A percentile compares a stretch with the other conserved stretches of the same genome.
Conservation (phyloP, 2,797 vertebrate genomes). For the Acrocephalus scirpaceus region DNA sequence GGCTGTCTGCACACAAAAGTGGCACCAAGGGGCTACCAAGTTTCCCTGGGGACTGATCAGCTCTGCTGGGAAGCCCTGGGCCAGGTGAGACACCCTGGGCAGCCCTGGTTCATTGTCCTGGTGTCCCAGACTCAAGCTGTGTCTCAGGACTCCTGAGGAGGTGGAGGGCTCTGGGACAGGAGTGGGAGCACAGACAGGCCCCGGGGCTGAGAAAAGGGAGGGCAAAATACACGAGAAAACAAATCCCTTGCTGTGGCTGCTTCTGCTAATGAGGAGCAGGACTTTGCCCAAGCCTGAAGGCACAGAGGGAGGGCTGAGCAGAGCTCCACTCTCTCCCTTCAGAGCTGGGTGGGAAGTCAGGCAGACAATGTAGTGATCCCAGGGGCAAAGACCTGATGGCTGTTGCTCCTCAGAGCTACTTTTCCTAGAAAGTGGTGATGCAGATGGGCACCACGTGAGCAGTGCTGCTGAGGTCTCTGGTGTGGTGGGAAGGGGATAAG, state of each 20-base stretch:
- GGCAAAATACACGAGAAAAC: background rate
- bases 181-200: background rate
- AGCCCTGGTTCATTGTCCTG: fast-evolving
- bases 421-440: background rate
- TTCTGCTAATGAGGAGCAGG: constrained; percentile 20
- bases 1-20: background rate
- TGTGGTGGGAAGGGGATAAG: too few relatives aligned
- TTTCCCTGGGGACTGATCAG: background rate
- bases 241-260: background rate
- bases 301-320: background rate
- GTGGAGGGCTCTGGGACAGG: background rate
- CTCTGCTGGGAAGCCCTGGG: background rate
- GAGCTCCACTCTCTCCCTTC: background rate
- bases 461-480: background rate
- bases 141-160: background rate
- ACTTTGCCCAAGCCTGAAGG: background rate
- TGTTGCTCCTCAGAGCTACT: background rate
- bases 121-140: background rate
- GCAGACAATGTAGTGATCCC: background rate
- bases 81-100: background rate
- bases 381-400: background rate
- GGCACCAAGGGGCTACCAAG: background rate
- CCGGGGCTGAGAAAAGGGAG: background rate
- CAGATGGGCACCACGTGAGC: background rate
- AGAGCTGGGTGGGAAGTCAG: background rate